phyloP scores from a whole-genome alignment of 2,888 invertebrate genomes.

The Xanthostigma xanthostigma region DNA sequence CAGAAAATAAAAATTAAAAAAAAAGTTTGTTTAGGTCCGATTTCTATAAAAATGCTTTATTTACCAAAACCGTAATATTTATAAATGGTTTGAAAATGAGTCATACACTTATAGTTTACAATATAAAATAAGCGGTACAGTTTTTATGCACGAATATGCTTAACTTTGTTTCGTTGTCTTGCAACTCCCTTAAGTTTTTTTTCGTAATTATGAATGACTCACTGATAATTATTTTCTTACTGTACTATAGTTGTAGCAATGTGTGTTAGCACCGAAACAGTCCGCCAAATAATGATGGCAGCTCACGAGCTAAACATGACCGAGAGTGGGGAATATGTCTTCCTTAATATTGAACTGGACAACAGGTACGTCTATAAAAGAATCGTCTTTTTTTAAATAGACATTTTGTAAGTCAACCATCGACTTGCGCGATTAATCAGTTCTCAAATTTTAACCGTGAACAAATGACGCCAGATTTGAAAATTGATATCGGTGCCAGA shows the following conservation, averaged over 20 bases:
- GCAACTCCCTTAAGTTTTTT: not conserved
- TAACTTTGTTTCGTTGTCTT: not conserved
- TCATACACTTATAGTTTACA: no score
- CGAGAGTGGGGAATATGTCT: conserved; percentile 91
- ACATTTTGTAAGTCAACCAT: no score
- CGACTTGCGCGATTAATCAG: no score
- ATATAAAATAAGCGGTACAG: not conserved
- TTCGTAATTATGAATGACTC: not conserved
- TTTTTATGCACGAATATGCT: not conserved
- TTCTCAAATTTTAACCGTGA: no score
- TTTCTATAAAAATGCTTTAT: no score
- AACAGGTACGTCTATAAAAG: conserved; percentile 62
- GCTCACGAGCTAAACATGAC: conserved; percentile 93
- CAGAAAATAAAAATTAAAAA: no score
- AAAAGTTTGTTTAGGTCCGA: no score
- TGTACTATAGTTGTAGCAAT: conserved; percentile 74
- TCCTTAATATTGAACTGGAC: conserved; percentile 94
- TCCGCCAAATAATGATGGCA: conserved; percentile 83
- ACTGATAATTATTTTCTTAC: conserved; percentile 23
- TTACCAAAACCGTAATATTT: no score
- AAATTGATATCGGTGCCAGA: no score
- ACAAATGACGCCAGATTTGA: no score
- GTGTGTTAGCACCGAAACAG: conserved; percentile 79
- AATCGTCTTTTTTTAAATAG: no score
- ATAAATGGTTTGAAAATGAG: no score